Base-by-base conservation (phyloP, 2,797 vertebrate species). In the Muraenolepis orangiensis region DNA sequence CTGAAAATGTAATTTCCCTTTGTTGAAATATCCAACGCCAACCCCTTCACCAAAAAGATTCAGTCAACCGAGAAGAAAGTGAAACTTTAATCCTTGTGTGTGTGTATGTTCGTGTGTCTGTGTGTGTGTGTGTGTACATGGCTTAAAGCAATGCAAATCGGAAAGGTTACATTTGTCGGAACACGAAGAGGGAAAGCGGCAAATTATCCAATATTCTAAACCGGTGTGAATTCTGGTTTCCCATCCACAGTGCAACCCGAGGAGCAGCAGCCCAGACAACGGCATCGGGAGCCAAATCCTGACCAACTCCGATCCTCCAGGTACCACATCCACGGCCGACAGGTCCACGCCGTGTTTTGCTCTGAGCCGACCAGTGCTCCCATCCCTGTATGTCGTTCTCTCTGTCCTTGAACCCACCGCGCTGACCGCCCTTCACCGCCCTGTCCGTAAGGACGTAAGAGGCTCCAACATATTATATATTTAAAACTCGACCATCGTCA, bases 271-370 rank as follows among this genome's bases (percentile, higher is more conserved):
- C 81, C 92, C 90, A 74, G 96, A 98, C 34, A 96, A 97, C 71
- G 96, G 96, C 80, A 94, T 97, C 76, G 93, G 94, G 83, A 96
- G 95, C 66, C 93, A 94, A 85, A 94, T 90, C 91, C 93, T 93
- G 92, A 93, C 89, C 90, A 91, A 91, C 86, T 91, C 93, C 3
- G 84, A 94, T 82, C 94, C 94, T 73, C 90, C 96, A 95, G 97
- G 98, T 99, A 92, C 89, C 88, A 73, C 18, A 0, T 6, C 16
- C 14, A 51, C 16, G 7, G 1, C 3, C 18, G 4, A 42, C 40
- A 6, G 36, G 36, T 1, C 10, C 36, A 10, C 5, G 1, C 36
- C 36, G 40, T 13, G 18, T n/a, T 18, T 51, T 16, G 18, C 5
- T 51, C 46, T 51, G 4, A 51, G 16, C 40, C 40, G 3, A n/a